Evolutionary conservation across 2,888 invertebrate species (phyloP).

Genomic region (Ormia ochracea): DNA sequence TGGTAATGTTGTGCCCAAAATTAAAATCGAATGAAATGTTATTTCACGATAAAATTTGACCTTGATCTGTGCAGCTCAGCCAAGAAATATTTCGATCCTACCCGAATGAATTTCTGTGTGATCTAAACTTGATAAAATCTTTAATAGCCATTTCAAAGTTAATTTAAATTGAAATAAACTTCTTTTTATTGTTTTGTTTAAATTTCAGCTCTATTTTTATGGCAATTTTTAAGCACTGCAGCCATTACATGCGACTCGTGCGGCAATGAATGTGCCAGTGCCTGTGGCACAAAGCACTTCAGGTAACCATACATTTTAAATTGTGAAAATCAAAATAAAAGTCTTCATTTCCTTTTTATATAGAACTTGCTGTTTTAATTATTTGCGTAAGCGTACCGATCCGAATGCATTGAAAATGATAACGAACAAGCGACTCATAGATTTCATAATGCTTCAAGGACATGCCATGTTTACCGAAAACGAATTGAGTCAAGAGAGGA

Average conservation of each 20-base stretch:
- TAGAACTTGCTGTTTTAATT: constrained; percentile 83
- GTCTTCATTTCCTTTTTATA: background rate
- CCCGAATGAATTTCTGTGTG: no score
- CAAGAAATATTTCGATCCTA: no score
- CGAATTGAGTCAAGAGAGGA: constrained; percentile 63
- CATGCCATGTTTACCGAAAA: constrained; percentile 71
- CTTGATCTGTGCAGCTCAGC: no score
- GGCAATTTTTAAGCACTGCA: constrained; percentile 66
- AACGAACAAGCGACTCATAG: constrained; percentile 72
- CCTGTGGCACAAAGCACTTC: constrained; percentile 83
- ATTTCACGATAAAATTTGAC: no score
- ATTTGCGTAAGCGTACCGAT: constrained; percentile 79
- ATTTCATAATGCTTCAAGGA: constrained; percentile 73
- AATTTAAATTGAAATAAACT: no score
- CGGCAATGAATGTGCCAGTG: constrained; percentile 81
- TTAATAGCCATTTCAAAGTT: no score
- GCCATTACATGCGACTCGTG: constrained; percentile 81
- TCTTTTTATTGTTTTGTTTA: no score
- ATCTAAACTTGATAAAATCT: no score
- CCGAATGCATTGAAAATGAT: constrained; percentile 70
- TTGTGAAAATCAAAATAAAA: background rate
- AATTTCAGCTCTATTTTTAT: constrained; percentile 67
- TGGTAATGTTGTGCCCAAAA: no score
- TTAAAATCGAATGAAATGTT: no score
- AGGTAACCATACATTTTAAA: constrained; percentile 66